Evolutionary conservation across 1,140 invertebrate genomes (phyloP), one percentile per base, ranked within the genome.

Genomic region (Lethrus apterus): DNA sequence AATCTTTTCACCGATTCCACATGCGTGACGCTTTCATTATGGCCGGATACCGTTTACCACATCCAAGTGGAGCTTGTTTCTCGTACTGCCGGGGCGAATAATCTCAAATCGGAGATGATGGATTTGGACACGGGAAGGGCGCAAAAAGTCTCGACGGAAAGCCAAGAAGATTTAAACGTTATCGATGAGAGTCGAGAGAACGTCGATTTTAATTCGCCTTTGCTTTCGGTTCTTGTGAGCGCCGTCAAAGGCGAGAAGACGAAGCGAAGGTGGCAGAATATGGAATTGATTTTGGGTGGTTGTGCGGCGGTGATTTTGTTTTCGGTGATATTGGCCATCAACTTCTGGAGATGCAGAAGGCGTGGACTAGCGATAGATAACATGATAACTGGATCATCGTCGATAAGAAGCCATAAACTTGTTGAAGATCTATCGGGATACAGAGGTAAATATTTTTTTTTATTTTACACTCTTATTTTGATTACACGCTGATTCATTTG

Each of bases 1-100:
- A 86, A 87, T 67, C 71, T 87, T n/a, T 82, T 86, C 56, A 87
- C 84, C 17, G 81, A 86, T 57, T 80, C 83, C 1, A 86, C 82
- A 26, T 77, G 77, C 49, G 84, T 86, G 19, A 84, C 83, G 29
- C 66, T 88, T 29, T 86, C 83, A 15, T 62, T 88, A 15, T 86
- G 84, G 83, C 84, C 84, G 9, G 81, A 86, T 56, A 85, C 83
- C 10, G 72, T 84, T 45, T 87, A 86, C 65, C 81, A 84, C 59
- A 82, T 88, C 50, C 82, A 86, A 72, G 84, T 86, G 18, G 74
- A 77, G 60, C 59, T 77, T 7, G 74, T 77, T 4, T 76, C 75
- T 46, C 67, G 72, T 21, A 71, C 70, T 24, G 74, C 74, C 7
- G 74, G 73, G 17, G 70, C 76, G 17, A 73, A 75, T 34, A 77